Evolutionary conservation across 2,888 invertebrate genomes (phyloP).

Genomic region (Chymomyza procnemis): DNA sequence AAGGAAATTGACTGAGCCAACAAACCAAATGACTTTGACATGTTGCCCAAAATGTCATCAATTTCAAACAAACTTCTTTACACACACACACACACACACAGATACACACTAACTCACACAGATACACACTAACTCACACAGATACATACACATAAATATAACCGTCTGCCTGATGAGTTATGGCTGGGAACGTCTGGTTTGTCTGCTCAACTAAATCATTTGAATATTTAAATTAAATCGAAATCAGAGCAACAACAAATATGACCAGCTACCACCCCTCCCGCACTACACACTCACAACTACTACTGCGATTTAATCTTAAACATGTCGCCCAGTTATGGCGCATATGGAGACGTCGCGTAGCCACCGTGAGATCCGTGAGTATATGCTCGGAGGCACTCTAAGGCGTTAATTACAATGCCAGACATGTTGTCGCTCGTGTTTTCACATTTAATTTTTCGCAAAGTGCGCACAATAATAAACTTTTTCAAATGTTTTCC

Average conservation of each 20-base stretch:
- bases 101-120: too few species aligned
- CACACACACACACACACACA: neutral
- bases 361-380: neutral
- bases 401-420: conserved; percentile 62
- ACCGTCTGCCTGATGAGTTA: conserved; percentile 51
- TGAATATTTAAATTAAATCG: conserved; percentile 70
- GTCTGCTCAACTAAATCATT: conserved; percentile 60
- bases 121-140: neutral
- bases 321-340: neutral
- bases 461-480: neutral
- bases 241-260: conserved; percentile 30
- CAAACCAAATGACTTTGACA: conserved; percentile 62
- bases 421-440: conserved; percentile 54
- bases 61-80: neutral
- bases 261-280: neutral
- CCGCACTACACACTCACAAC: too few species aligned
- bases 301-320: neutral
- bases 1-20: conserved; percentile 68
- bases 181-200: conserved; percentile 39
- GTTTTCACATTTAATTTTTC: conserved; percentile 14
- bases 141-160: neutral
- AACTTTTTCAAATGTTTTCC: neutral
- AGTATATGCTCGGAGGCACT: conserved; percentile 7
- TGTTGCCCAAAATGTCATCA: conserved; percentile 35
- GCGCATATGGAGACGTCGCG: too few species aligned